Base-by-base conservation (phyloP, 2,797 vertebrate genomes). In the Falco rusticolus region DNA sequence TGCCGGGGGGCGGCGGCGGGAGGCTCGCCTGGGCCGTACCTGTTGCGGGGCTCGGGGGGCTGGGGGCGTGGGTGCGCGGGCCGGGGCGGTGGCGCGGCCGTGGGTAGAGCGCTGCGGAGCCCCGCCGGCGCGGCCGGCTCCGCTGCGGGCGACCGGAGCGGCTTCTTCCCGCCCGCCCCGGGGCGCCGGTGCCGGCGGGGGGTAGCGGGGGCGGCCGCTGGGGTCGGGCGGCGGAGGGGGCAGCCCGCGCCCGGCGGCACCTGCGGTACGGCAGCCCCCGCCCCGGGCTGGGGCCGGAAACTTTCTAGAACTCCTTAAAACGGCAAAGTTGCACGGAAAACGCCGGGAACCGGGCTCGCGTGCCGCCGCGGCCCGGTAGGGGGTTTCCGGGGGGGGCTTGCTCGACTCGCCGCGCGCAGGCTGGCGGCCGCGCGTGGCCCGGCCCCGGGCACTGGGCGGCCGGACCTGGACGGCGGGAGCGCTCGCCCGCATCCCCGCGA, bases 241-340 rank as follows among this genome's bases (percentile, higher is more conserved):
- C 69, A 14, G 39, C 39, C 31, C 1, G 47, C 33, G 28, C n/a
- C 21, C 47, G 20, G 47, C 13, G 20, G 19, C 59, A 75, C 63
- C 84, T 61, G 84, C 80, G 9, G 16, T 45, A 33, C 57, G 37
- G 65, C 51, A 75, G 61, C 37, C 64, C 18, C 9, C 12, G 43
- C 34, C 72, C 10, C 22, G 79, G 64, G 39, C 17, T 59, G 54
- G 22, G 59, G 3, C 37, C 16, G 31, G 41, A 89, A 96, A 96
- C 89, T 93, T 96, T 93, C 51, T 57, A 63, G 65, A 94, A 94
- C 65, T 96, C 91, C 43, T 14, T 17, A 26, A 37, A 41, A 82
- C 4, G 61, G 47, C 34, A 37, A 70, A 78, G 75, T 10, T 33
- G 16, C 28, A 3, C 33, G n/a, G 25, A 16, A 28, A 65, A 47